Evolutionary conservation across 2,113 vertebrate genomes (phyloP).

Genomic region (Lampris incognitus): DNA sequence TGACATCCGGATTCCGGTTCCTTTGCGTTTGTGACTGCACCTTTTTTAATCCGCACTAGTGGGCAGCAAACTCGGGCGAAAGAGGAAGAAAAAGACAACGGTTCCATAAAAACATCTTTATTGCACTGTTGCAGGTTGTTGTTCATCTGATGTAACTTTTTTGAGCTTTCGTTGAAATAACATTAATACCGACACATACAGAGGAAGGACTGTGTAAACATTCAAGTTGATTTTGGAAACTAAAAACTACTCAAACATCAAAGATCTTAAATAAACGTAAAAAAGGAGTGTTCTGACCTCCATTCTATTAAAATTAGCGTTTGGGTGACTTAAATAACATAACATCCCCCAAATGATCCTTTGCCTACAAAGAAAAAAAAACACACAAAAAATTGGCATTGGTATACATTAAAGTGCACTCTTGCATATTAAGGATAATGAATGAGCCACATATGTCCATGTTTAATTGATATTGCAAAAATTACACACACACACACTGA

Average conservation of each 20-base stretch:
- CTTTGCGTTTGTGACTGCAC: not conserved
- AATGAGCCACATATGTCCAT: constrained; percentile 29
- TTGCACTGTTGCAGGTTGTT: constrained; percentile 36
- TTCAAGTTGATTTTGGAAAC: not conserved
- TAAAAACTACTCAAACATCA: not conserved
- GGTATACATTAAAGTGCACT: constrained; percentile 70
- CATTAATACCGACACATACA: constrained; percentile 28
- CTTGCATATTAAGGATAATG: constrained; percentile 50
- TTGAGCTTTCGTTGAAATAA: constrained; percentile 20
- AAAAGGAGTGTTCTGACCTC: not conserved
- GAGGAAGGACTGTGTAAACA: constrained; percentile 44
- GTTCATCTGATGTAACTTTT: constrained; percentile 1
- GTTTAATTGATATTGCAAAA: not conserved
- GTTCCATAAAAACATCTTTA: constrained; percentile 59
- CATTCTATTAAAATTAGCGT: constrained; percentile 4
- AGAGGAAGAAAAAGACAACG: not conserved
- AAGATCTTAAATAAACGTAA: constrained; percentile 17
- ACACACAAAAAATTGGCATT: constrained; percentile 23
- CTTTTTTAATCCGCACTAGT: not conserved
- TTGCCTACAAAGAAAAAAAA: constrained; percentile 12
- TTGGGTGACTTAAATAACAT: constrained; percentile 31
- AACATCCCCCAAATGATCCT: constrained; percentile 20
- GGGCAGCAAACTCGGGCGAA: constrained; percentile 19
- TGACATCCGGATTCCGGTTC: constrained; percentile 72
- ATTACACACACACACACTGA: constrained; percentile 11